phyloP scores from a whole-genome alignment of 2,113 vertebrate genomes.

The Galbula dea region DNA sequence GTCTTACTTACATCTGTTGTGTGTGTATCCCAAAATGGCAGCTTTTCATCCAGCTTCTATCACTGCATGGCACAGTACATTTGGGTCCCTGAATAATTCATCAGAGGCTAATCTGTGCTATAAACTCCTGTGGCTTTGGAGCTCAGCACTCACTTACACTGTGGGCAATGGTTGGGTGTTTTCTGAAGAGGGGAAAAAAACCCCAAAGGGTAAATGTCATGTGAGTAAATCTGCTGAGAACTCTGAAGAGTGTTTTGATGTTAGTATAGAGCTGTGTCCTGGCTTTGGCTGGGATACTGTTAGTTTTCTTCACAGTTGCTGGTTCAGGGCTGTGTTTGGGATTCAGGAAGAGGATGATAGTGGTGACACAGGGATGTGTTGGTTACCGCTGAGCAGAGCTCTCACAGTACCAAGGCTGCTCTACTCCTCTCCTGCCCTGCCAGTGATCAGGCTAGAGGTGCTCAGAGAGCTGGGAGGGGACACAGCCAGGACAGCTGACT shows the following conservation, averaged over 20 bases:
- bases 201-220: not conserved
- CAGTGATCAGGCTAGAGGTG: too few relatives aligned
- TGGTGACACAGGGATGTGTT: too few relatives aligned
- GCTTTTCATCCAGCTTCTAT: not conserved
- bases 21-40: not conserved
- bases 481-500: too few relatives aligned
- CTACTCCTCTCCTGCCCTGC: too few relatives aligned
- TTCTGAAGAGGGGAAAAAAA: not conserved
- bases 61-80: not conserved
- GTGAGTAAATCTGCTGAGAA: not conserved
- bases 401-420: too few relatives aligned
- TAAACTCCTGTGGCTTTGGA: not conserved
- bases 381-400: too few relatives aligned
- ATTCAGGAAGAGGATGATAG: too few relatives aligned
- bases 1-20: not conserved
- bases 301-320: too few relatives aligned
- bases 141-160: not conserved
- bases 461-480: too few relatives aligned
- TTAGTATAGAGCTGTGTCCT: not conserved
- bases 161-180: not conserved
- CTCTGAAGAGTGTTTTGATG: not conserved
- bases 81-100: slow-evolving; percentile 1
- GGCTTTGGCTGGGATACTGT: too few relatives aligned
- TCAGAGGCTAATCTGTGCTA: not conserved
- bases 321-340: too few relatives aligned